phyloP scores from a whole-genome alignment of 2,113 vertebrate species.

The Halichoerus grypus region DNA sequence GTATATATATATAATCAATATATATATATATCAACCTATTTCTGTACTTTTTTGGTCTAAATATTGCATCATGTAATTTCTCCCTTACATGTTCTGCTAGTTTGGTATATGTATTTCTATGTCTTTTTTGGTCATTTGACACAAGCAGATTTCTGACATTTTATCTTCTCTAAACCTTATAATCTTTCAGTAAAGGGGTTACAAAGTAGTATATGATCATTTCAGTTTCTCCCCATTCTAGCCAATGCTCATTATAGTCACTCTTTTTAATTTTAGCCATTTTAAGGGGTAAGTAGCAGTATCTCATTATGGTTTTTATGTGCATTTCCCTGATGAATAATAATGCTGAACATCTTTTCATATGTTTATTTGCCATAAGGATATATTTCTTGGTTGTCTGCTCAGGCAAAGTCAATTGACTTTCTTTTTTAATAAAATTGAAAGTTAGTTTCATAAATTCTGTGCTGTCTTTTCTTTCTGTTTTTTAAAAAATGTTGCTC shows the following conservation, averaged over 20 bases:
- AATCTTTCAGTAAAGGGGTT: background rate
- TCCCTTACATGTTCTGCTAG: background rate
- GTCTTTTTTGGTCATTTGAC: background rate
- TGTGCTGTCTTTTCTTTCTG: background rate
- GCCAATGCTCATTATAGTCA: background rate
- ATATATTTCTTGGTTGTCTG: background rate
- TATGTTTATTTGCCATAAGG: background rate
- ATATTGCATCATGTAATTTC: background rate
- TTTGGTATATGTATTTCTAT: background rate
- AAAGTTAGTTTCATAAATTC: slow-evolving; percentile 10
- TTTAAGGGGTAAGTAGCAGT: background rate
- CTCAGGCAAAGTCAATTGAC: background rate
- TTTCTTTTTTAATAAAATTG: background rate
- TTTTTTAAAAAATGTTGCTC: background rate
- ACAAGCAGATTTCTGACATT: background rate
- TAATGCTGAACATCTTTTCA: background rate
- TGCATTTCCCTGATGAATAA: background rate
- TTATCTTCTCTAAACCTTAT: background rate
- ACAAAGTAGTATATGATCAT: background rate
- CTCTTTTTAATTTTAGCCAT: slow-evolving; percentile 5
- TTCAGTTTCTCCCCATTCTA: background rate
- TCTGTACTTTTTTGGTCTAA: background rate
- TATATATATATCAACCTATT: background rate
- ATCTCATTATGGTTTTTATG: background rate
- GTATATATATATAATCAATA: too few species aligned